Percentiles rank a stretch among this genome's conserved stretches.
phyloP scores from a whole-genome alignment of 2,797 vertebrate genomes.

The Microctenopoma steveboyesi region DNA sequence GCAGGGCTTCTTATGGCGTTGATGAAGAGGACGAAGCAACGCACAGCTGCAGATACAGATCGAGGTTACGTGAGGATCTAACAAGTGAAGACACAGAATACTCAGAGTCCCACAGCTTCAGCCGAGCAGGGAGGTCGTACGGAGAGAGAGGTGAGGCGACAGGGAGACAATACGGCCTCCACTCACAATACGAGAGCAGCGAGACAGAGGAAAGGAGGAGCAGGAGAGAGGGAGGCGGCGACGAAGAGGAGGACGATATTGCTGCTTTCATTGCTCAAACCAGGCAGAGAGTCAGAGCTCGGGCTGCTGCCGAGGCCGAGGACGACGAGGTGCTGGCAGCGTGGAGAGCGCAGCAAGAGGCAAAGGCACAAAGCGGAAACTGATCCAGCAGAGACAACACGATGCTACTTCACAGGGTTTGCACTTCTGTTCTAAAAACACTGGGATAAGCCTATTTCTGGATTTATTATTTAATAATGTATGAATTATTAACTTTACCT shows the following conservation, averaged over 20 bases:
- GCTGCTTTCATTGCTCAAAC: constrained; percentile 80
- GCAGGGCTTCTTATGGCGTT: constrained; percentile 71
- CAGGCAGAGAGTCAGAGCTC: constrained; percentile 80
- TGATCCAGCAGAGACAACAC: not conserved
- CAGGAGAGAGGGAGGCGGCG: constrained; percentile 54
- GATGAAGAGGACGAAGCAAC: constrained; percentile 72
- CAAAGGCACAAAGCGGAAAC: constrained; percentile 75
- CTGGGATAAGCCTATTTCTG: not conserved
- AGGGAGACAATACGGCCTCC: constrained; percentile 82
- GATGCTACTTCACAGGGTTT: not conserved
- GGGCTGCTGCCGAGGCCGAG: constrained; percentile 85
- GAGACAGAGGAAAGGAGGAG: constrained; percentile 69
- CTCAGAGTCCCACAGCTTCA: constrained; percentile 55
- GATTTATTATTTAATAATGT: not conserved
- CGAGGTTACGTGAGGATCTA: constrained; percentile 72
- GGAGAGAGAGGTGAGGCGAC: constrained; percentile 69
- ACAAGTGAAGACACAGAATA: constrained; percentile 63
- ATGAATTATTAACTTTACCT: constrained; percentile 11
- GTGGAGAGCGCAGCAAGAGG: constrained; percentile 90
- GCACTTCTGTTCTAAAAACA: not conserved
- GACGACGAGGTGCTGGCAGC: constrained; percentile 91
- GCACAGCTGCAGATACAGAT: constrained; percentile 80
- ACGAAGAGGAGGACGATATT: constrained; percentile 87
- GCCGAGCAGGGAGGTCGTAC: constrained; percentile 41
- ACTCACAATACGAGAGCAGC: constrained; percentile 78